Evolutionary conservation across 1,140 invertebrate genomes (phyloP), one percentile per base, ranked within the genome.

Genomic region (Neoseiulus cucumeris): DNA sequence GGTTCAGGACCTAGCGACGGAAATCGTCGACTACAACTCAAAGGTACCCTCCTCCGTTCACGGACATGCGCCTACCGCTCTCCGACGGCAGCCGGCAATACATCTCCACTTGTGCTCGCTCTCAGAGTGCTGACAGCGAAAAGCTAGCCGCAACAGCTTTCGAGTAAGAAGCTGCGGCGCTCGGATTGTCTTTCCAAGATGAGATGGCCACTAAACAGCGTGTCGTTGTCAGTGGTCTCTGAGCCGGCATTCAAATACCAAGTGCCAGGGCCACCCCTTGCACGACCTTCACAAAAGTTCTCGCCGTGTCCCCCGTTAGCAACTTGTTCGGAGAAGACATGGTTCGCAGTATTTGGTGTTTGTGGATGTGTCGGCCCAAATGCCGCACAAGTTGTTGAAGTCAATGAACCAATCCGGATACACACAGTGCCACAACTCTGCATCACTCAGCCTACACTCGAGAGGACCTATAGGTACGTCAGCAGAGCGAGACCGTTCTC

Each of bases 31-130:
- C 9, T 4, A 39, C 33, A 9, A 39, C 9, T 9, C 9, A 4
- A 20, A 20, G 51, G 51, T 59, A 20, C 51, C 51, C 51, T 59
- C 33, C 33, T 33, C 51, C 22, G 51, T 25, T 59, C 51, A 59
- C 51, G 51, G 25, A 59, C 51, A 59, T 59, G 51, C 51, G 51
- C 51, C 18, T 22, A 5, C 45, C 45, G 45, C 45, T 59, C 51
- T 59, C 14, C 51, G 51, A 59, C 51, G 12, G 22, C 51, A 2
- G 22, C 51, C 25, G 51, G 33, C 22, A 14, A 17, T 59, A 25
- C 22, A 59, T 59, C 1, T 4, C 45, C 45, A 28, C 45, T 47
- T 7, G 45, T 47, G 18, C 4, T 28, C 4, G 25, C 51, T 59
- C 22, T 59, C 51, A 39, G 33, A 39, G 33, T 6, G 33, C 33